Evolutionary conservation across 2,888 invertebrate genomes (phyloP).

Genomic region (Cristatella mucedo): DNA sequence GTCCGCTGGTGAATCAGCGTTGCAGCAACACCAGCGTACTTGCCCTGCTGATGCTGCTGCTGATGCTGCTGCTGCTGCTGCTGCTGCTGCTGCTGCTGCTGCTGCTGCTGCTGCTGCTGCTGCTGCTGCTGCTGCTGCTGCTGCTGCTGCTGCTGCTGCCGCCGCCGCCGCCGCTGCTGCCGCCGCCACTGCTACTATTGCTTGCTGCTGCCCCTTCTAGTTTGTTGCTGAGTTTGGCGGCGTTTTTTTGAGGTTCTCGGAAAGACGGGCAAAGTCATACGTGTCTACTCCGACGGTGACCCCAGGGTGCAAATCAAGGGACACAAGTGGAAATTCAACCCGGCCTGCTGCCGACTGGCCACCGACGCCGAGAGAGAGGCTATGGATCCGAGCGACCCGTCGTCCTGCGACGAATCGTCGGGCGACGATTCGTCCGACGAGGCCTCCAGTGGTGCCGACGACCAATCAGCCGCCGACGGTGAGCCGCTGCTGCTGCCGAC

Average conservation of each 20-base stretch:
- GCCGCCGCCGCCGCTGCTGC: background rate
- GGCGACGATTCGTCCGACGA: no score
- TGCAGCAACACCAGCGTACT: background rate
- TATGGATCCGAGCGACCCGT: no score
- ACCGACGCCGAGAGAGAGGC: no score
- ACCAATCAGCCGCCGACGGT: no score
- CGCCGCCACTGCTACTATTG: background rate
- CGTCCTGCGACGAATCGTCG: no score
- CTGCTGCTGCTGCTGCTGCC: background rate
- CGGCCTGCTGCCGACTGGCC: constrained; percentile 61
- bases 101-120: background rate
- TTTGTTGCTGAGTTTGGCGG: constrained; percentile 16
- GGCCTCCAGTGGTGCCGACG: no score
- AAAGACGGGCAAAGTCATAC: constrained; percentile 54
- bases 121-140: constrained; percentile 2
- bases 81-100: background rate
- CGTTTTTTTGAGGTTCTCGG: constrained; percentile 69
- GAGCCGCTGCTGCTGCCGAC: no score
- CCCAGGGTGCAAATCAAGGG: constrained; percentile 60
- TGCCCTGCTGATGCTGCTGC: no score
- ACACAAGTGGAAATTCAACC: constrained; percentile 69
- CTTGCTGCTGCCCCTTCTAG: constrained; percentile 6
- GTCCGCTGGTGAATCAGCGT: background rate
- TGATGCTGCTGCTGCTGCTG: no score
- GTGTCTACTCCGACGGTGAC: constrained; percentile 69